A percentile compares a stretch with the other conserved stretches of the same genome.
Conservation (phyloP, 2,113 vertebrate species). For the Chionomys nivalis region DNA sequence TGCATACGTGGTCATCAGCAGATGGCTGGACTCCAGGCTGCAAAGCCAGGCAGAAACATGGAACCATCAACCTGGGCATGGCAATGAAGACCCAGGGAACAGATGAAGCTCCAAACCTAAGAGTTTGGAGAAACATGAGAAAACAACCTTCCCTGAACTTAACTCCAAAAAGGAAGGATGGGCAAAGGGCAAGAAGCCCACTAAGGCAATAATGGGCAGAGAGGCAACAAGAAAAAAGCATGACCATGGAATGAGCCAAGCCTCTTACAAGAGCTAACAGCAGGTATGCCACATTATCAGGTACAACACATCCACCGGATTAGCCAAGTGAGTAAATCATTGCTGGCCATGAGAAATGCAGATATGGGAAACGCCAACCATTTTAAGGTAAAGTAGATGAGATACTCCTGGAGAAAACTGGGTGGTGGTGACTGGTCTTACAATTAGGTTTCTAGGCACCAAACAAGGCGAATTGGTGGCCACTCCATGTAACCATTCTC, state of each 20-base stretch:
- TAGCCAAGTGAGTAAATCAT: background rate
- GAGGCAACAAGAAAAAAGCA: background rate
- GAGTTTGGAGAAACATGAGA: background rate
- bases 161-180: background rate
- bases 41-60: background rate
- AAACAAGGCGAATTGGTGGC: background rate
- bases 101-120: background rate
- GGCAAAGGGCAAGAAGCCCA: background rate
- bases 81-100: background rate
- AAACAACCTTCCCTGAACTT: background rate
- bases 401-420: background rate
- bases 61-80: background rate
- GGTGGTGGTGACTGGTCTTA: background rate
- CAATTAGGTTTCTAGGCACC: background rate
- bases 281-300: fast-evolving
- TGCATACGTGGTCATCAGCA: background rate
- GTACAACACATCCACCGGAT: too few relatives aligned
- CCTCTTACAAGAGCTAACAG: background rate
- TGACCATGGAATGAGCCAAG: fast-evolving
- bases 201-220: background rate
- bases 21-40: too few relatives aligned
- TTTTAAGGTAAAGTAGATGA: background rate
- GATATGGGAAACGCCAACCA: background rate
- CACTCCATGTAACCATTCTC: background rate
- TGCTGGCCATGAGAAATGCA: background rate